phyloP scores from a whole-genome alignment of 2,888 invertebrate genomes.

The Tuberolachnus salignus region DNA sequence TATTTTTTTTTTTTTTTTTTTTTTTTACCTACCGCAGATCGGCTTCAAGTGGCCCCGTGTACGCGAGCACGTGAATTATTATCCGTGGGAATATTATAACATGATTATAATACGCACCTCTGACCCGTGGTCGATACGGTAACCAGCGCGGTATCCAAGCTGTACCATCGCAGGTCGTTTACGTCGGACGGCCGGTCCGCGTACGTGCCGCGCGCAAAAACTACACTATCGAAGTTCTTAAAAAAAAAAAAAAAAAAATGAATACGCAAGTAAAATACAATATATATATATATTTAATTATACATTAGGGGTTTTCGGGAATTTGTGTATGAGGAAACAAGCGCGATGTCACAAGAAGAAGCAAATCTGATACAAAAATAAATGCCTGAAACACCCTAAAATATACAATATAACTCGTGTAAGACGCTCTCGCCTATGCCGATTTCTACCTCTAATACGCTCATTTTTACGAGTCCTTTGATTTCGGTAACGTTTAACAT shows the following conservation, averaged over 20 bases:
- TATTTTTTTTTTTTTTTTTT: not conserved
- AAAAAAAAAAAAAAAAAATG: too few relatives aligned
- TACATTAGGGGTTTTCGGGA: too few relatives aligned
- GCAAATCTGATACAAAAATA: too few relatives aligned
- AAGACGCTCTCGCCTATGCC: too few relatives aligned
- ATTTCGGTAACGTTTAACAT: too few relatives aligned
- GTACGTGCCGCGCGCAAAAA: conserved; percentile 41
- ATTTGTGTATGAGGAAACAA: too few relatives aligned
- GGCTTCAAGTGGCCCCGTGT: conserved; percentile 15
- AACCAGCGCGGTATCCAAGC: conserved; percentile 26
- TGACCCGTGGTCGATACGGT: conserved; percentile 46
- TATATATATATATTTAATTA: not conserved
- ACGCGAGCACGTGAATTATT: conserved; percentile 25
- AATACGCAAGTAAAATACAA: too few relatives aligned
- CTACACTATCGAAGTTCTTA: not conserved
- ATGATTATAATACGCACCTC: conserved; percentile 49
- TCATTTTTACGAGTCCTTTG: too few relatives aligned
- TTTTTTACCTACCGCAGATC: conserved; percentile 54
- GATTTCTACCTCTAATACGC: too few relatives aligned
- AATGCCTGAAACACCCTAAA: too few relatives aligned
- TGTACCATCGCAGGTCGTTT: conserved; percentile 35
- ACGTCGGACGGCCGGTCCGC: conserved; percentile 22
- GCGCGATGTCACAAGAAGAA: too few relatives aligned
- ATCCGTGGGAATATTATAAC: conserved; percentile 50
- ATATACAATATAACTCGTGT: too few relatives aligned